Conservation (phyloP, 2,113 vertebrate species). For the Montifringilla adamsi region DNA sequence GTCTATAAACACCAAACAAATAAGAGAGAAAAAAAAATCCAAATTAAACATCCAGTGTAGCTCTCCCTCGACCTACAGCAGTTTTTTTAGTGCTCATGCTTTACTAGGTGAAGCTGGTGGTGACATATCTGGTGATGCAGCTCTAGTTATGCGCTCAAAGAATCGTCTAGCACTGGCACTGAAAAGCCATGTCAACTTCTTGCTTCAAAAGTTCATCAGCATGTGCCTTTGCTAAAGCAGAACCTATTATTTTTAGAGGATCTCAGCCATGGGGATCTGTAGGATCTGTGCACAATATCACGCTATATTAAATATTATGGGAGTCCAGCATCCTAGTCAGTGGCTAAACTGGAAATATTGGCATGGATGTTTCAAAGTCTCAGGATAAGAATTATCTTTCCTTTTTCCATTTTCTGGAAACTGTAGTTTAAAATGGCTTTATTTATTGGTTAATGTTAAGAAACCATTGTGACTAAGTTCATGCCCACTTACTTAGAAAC, state of each 20-base stretch:
- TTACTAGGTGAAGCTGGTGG: not conserved
- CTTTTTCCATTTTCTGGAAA: not conserved
- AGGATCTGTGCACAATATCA: not conserved
- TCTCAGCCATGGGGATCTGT: not conserved
- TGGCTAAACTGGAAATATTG: not conserved
- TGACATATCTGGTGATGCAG: not conserved
- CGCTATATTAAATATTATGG: not conserved
- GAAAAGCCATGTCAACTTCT: not conserved
- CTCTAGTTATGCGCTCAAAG: not conserved
- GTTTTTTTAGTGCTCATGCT: not conserved
- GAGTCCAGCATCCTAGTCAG: not conserved
- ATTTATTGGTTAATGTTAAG: not conserved
- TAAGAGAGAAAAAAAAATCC: not conserved
- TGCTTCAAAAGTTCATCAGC: not conserved
- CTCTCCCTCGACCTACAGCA: not conserved
- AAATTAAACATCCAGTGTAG: not conserved
- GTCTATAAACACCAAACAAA: constrained; percentile 5
- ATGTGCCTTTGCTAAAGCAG: not conserved
- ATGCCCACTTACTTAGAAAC: not conserved
- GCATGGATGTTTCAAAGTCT: not conserved
- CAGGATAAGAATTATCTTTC: not conserved
- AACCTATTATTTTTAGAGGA: not conserved
- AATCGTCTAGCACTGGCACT: not conserved
- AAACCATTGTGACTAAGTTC: not conserved
- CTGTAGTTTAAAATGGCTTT: not conserved